phyloP scores from a whole-genome alignment of 2,797 vertebrate species.

The Tiaroga cobitis region DNA sequence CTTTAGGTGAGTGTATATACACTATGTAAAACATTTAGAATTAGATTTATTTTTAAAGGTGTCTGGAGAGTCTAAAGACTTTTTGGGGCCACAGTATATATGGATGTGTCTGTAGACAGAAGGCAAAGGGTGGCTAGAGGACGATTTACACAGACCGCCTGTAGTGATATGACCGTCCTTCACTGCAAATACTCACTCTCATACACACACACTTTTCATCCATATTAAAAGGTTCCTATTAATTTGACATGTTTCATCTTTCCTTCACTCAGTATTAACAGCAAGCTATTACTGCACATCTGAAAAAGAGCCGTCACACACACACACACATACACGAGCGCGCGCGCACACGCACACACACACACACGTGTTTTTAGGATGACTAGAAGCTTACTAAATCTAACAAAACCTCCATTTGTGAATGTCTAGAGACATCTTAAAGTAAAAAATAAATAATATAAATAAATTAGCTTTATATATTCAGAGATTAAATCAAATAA shows the following conservation, averaged over 20 bases:
- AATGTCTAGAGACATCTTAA: no score
- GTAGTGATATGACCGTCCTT: conserved; percentile 37
- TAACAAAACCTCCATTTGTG: not conserved
- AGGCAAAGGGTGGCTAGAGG: conserved; percentile 29
- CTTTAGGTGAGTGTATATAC: no score
- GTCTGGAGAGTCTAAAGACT: not conserved
- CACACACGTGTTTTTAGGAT: not conserved
- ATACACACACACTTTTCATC: conserved; percentile 14
- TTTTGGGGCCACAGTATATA: not conserved
- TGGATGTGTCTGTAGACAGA: not conserved
- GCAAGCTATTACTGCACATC: conserved; percentile 18
- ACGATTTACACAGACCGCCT: conserved; percentile 19
- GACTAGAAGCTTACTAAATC: not conserved
- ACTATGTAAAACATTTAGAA: not conserved
- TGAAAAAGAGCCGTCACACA: not conserved
- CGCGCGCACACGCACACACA: no score
- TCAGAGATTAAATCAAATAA: not conserved
- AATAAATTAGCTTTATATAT: not conserved
- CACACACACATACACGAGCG: no score
- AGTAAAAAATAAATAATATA: no score
- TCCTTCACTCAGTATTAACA: conserved; percentile 22
- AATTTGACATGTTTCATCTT: conserved; percentile 26
- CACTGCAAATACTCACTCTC: not conserved
- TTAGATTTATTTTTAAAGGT: not conserved
- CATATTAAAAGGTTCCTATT: conserved; percentile 34